Base-by-base conservation (phyloP, 1,140 invertebrate species). In the Tetranychus cinnabarinus region DNA sequence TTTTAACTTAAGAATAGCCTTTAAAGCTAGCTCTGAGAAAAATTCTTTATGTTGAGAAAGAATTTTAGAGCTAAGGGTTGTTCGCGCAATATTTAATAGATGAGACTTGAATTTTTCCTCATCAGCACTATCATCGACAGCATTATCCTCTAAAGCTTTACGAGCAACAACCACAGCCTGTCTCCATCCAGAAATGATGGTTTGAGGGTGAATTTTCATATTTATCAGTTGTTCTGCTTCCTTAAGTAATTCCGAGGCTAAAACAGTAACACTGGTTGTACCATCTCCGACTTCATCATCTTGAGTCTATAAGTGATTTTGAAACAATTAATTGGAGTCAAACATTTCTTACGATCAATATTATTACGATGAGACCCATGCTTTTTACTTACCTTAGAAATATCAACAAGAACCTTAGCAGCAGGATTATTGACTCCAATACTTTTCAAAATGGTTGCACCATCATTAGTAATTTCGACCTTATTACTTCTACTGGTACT, bases 281-380 rank as follows among this genome's bases (percentile, higher is more conserved):
- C 95, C 96, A 81, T 99, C 96, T 58, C 96, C 96, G 67, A 98
- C 95, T 81, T 99, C 96, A 74, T 95, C 90, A 77, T 99, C 96
- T 72, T 98, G 95, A 8, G 66, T 99, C 90, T 78, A 62, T 7
- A 69, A 69, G 39, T 60, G 54, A 61, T 68, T 42, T 56, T 47
- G 15, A 46, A 61, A 59, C 1, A 60, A 63, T 56, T 35, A 62
- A 64, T 58, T 7, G 37, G 39, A 46, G n/a, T 15, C 13, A 47
- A 3, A 3, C 23, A 15, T 47, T n/a, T 15, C 23, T n/a, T 3
- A 15, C 46, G 23, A 8, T 2, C 23, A 8, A 47, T 47, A 2
- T 15, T 47, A 47, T 12, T 3, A n/a, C 46, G 13, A 12, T 46
- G 7, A 47, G 7, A 47, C 46, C 46, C 23, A n/a, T 15, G 13